phyloP scores from a whole-genome alignment of 2,113 vertebrate species.

The Picathartes gymnocephalus region DNA sequence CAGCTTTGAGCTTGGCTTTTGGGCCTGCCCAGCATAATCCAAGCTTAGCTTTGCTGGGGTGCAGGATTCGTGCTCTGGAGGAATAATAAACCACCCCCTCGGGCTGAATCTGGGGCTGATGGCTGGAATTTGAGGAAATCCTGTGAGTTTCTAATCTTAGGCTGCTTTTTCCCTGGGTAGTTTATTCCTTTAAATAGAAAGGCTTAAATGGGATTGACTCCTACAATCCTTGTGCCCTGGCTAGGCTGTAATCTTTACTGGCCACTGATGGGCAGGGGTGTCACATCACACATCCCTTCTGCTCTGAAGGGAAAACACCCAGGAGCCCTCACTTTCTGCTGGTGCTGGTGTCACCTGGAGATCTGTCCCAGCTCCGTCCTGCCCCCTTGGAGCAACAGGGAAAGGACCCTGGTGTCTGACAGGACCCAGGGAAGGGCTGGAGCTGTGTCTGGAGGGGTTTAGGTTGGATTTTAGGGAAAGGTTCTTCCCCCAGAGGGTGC shows the following conservation, averaged over 20 bases:
- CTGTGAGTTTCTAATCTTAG: slow-evolving; percentile 48
- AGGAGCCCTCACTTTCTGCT: neutral
- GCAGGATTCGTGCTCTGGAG: neutral
- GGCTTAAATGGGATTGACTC: slow-evolving; percentile 46
- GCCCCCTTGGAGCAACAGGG: rapidly evolving
- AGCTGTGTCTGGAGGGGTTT: neutral
- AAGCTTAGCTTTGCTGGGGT: neutral
- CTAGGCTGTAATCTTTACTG: neutral
- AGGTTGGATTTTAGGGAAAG: neutral
- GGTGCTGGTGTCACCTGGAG: neutral
- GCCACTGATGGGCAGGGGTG: neutral
- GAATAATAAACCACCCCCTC: neutral
- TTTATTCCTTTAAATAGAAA: slow-evolving; percentile 59
- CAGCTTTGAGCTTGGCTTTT: neutral
- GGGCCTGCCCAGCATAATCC: neutral
- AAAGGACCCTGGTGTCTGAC: neutral
- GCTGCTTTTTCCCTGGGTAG: slow-evolving; percentile 33
- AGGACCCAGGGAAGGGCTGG: neutral
- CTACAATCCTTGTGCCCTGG: slow-evolving; percentile 20
- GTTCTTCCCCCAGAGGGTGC: neutral
- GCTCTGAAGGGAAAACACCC: neutral
- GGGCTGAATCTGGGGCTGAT: neutral
- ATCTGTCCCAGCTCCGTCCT: neutral
- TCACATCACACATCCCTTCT: neutral
- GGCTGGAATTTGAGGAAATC: slow-evolving; percentile 43